These are phyloP conservation scores for Calyptommatus sinebrachiatus DNA, from an alignment of 2,113 vertebrate species.

Conservation along the genomic window DNA sequence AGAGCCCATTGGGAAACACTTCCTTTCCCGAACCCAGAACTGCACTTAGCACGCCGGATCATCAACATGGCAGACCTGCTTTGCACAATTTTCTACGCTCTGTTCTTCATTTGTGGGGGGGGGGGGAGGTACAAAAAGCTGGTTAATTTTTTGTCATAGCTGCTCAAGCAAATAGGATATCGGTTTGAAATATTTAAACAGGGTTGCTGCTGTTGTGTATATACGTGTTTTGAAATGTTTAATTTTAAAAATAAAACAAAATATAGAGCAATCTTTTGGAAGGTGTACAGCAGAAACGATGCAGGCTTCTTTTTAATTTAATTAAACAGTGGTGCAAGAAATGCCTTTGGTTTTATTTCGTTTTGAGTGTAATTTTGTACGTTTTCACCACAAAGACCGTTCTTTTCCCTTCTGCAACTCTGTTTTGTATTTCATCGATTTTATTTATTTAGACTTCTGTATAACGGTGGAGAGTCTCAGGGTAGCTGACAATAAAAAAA, in stretches of 20 bases:
- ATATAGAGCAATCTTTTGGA: not conserved
- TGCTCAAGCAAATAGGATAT: not conserved
- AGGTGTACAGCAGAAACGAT: not conserved
- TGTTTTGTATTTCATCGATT: too few species aligned
- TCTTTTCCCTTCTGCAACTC: too few species aligned
- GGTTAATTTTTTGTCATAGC: not conserved
- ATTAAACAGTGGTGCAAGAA: constrained; percentile 15
- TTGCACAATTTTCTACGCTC: not conserved
- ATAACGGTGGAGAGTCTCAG: too few species aligned
- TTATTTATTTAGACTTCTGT: too few species aligned
- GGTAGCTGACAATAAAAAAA: too few species aligned
- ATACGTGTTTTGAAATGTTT: constrained; percentile 7
- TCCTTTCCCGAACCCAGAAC: not conserved
- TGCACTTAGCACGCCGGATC: too few species aligned
- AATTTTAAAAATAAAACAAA: not conserved
- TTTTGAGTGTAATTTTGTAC: too few species aligned
- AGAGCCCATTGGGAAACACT: not conserved
- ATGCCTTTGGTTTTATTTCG: too few species aligned
- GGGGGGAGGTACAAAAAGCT: too few species aligned
- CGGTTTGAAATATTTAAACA: constrained; percentile 14
- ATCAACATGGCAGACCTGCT: not conserved
- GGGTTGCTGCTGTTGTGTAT: not conserved
- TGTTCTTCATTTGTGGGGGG: too few species aligned
- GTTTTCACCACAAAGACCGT: too few species aligned
- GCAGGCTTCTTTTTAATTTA: constrained; percentile 24